Percentiles rank a stretch among this genome's conserved stretches.
These are phyloP conservation scores for Euglossa dilemma DNA, from an alignment of 1,140 invertebrate species.

Conservation along the genomic window DNA sequence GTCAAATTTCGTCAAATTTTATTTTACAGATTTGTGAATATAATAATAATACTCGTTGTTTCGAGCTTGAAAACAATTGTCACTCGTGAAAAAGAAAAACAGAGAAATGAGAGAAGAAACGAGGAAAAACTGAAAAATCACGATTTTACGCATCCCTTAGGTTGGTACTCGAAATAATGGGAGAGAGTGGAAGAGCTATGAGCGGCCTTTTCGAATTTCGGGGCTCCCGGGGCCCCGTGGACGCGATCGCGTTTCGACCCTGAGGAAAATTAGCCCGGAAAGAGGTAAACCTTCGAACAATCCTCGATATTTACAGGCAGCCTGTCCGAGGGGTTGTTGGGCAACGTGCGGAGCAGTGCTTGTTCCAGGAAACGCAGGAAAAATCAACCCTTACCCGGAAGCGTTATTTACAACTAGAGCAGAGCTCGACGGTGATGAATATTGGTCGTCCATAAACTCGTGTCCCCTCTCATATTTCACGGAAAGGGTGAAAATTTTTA, in stretches of 20 bases:
- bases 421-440: constrained; percentile 28
- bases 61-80: too few species aligned
- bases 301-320: constrained; percentile 19
- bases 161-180: background rate
- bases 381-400: constrained; percentile 64
- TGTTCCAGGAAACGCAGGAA: background rate
- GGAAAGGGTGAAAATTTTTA: constrained; percentile 75
- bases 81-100: too few species aligned
- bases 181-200: background rate
- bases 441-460: constrained; percentile 21
- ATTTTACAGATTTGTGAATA: too few species aligned
- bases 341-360: background rate
- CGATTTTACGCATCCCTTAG: too few species aligned
- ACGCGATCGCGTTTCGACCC: constrained; percentile 27
- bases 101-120: background rate
- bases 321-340: background rate
- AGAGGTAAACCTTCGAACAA: constrained; percentile 39
- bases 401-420: constrained; percentile 79
- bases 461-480: constrained; percentile 64
- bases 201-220: too few species aligned
- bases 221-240: background rate
- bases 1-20: too few species aligned
- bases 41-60: too few species aligned
- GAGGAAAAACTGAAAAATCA: background rate
- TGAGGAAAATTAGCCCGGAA: constrained; percentile 50